Evolutionary conservation across 2,113 vertebrate genomes (phyloP).

Genomic region (Paramormyrops kingsleyae): DNA sequence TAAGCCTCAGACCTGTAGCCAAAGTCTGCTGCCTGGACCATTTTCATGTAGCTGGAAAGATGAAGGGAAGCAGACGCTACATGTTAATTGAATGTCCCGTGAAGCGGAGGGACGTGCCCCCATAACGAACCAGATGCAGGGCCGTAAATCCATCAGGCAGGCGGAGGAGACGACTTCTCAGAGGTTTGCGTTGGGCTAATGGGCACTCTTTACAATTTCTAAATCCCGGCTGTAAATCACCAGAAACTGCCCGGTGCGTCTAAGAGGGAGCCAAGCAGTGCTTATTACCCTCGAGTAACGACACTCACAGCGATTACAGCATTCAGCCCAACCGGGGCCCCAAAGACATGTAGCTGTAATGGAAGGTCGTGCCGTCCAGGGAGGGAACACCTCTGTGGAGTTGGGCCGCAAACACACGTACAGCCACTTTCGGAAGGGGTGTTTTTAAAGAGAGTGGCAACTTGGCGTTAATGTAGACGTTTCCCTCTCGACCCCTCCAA

Average conservation of each 20-base stretch:
- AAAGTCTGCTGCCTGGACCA: not conserved
- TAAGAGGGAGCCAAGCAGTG: not conserved
- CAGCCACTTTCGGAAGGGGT: not conserved
- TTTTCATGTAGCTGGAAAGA: not conserved
- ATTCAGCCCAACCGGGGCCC: not conserved
- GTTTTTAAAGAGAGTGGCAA: not conserved
- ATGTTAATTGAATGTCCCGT: not conserved
- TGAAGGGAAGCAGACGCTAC: not conserved
- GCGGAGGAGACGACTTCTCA: not conserved
- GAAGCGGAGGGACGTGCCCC: not conserved
- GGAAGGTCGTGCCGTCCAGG: not conserved
- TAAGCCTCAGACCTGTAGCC: not conserved
- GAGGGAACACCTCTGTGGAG: not conserved
- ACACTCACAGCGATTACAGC: not conserved
- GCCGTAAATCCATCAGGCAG: not conserved
- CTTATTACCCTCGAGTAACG: not conserved
- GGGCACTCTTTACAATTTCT: not conserved
- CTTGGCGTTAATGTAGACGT: not conserved
- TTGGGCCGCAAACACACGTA: not conserved
- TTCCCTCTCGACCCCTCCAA: not conserved
- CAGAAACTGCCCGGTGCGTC: not conserved
- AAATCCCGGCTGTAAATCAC: slow-evolving; percentile 6
- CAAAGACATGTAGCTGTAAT: not conserved
- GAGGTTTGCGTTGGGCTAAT: not conserved
- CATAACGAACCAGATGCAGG: not conserved